Percentiles rank a stretch among this genome's conserved stretches.
Evolutionary conservation across 2,888 invertebrate genomes (phyloP).

Genomic region (Pharmacophagus antenor): DNA sequence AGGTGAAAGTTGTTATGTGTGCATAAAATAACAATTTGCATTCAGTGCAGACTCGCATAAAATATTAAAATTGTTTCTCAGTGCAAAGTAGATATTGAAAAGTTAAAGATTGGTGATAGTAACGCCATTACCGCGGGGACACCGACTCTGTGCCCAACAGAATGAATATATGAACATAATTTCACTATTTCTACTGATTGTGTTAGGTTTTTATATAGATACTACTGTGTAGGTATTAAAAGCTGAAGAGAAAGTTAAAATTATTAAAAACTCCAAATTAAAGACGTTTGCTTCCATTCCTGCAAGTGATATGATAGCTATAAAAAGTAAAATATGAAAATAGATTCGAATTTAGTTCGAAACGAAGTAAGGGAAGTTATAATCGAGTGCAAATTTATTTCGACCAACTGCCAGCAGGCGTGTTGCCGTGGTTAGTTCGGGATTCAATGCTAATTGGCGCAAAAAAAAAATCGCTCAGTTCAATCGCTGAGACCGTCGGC

Average conservation of each 20-base stretch:
- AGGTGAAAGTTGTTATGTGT: constrained; percentile 28
- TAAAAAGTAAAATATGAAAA: background rate
- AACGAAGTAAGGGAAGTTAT: constrained; percentile 2
- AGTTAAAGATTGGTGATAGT: background rate
- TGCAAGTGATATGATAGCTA: background rate
- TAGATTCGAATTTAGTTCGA: background rate
- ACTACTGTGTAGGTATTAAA: background rate
- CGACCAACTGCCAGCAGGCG: constrained; percentile 19
- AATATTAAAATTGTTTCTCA: background rate
- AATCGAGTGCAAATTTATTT: constrained; percentile 29
- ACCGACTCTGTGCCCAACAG: background rate
- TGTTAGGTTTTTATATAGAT: background rate
- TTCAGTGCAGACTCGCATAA: background rate
- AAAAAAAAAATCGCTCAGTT: constrained; percentile 51
- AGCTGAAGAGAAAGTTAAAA: background rate
- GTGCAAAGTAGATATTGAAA: background rate
- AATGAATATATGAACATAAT: background rate
- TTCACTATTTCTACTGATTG: background rate
- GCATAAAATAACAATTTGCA: constrained; percentile 19
- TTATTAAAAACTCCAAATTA: background rate
- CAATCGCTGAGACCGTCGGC: constrained; percentile 48
- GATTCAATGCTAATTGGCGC: constrained; percentile 40
- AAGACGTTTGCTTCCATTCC: background rate
- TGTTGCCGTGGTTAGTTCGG: constrained; percentile 23
- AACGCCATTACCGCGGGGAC: background rate